Base-by-base conservation (phyloP, 2,888 invertebrate species). In the Ochropleura leucogaster region DNA sequence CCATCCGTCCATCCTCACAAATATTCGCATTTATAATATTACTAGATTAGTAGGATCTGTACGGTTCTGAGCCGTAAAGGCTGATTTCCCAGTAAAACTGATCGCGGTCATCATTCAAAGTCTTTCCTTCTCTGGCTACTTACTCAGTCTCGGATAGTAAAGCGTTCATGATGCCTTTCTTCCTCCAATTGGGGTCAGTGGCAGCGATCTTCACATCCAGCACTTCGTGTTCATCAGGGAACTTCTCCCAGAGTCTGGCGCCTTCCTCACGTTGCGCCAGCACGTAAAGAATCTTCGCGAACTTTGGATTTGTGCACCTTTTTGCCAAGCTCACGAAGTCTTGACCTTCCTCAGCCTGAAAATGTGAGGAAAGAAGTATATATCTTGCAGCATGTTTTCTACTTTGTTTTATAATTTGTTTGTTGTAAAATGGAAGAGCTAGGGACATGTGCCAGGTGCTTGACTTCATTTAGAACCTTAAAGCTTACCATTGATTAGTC, bases 181-280 rank as follows among this genome's bases (percentile, higher is more conserved):
- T 97, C 80, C 98, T 95, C 97, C 97, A 98, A 18, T 94, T 94
- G 0, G 95, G 96, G 84, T 98, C 97, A 2, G 98, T 98, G 0
- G 98, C 97, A 0, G 98, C 94, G 53, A 98, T 97, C 87, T 97
- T 97, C 18, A 98, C 94, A 68, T 97, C 97, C 68, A 98, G 93
- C 59, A 97, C 90, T 53, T 94, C 95, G 47, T 97, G 89, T 0
- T 97, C 95, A 6, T 95, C 94, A 0, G 97, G 97, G 86, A 96
- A 98, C 86, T 95, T 96, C 78, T 95, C 95, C 92, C 97, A 97
- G 0, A 97, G 93, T 72, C 96, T 96, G 0, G 97, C 96, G 40
- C 97, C 94, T 70, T 92, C 94, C 51, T 97, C 97, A 10, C 98
- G 96, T 62, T 95, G 90, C 30, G 97, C 95, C 62, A 98, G 89